Conservation (phyloP, 2,888 invertebrate genomes). For the Rosalia funebris region DNA sequence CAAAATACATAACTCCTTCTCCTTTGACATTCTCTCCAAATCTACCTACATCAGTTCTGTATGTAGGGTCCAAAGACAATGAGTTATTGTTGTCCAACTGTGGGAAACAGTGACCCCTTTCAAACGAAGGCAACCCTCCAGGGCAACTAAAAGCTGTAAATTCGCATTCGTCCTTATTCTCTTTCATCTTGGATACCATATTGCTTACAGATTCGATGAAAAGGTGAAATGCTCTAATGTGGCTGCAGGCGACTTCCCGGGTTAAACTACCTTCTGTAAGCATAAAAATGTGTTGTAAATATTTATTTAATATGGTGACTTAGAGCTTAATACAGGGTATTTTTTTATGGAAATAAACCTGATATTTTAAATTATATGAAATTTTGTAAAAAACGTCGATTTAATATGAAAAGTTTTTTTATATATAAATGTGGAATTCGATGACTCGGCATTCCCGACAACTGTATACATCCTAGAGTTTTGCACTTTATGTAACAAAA, state of each 20-base stretch:
- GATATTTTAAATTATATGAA: too few species aligned
- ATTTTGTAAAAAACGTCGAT: too few species aligned
- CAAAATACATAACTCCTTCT: constrained; percentile 68
- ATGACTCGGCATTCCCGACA: too few species aligned
- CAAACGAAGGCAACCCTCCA: constrained; percentile 65
- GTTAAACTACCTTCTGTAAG: constrained; percentile 50
- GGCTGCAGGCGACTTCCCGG: constrained; percentile 69
- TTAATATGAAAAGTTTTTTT: too few species aligned
- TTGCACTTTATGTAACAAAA: too few species aligned
- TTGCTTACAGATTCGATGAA: constrained; percentile 66
- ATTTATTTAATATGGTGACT: too few species aligned
- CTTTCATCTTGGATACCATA: constrained; percentile 49
- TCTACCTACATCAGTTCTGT: constrained; percentile 54
- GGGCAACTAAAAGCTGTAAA: constrained; percentile 69
- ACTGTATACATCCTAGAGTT: too few species aligned
- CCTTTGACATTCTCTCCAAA: constrained; percentile 62
- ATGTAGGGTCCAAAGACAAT: constrained; percentile 49
- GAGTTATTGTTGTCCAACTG: constrained; percentile 54
- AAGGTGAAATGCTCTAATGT: constrained; percentile 67
- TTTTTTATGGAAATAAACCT: too few species aligned
- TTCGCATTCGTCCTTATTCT: constrained; percentile 41
- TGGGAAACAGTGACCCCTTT: constrained; percentile 68
- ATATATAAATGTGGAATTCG: too few species aligned
- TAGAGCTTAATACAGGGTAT: too few species aligned
- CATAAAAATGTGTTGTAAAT: not conserved